Evolutionary conservation across 2,113 vertebrate species (phyloP).

Genomic region (Rhegmatorhina hoffmannsi): DNA sequence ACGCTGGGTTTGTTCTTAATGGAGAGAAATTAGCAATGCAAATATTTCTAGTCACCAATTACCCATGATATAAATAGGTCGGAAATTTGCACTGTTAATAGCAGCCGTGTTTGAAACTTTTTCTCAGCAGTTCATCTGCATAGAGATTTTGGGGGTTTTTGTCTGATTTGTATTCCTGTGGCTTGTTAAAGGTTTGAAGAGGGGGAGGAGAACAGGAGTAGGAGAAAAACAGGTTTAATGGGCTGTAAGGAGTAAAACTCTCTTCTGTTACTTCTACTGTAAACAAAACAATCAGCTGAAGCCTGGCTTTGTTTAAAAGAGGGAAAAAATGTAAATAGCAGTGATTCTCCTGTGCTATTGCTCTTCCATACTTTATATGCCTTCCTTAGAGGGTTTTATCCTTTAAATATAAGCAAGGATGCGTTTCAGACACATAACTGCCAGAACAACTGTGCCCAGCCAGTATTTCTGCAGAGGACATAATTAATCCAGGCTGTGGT

Average conservation of each 20-base stretch:
- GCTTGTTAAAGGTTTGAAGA: slow-evolving; percentile 49
- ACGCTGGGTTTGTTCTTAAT: slow-evolving; percentile 55
- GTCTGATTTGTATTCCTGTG: slow-evolving; percentile 57
- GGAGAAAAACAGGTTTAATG: slow-evolving; percentile 69
- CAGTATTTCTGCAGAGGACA: neutral
- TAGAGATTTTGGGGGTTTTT: slow-evolving; percentile 18
- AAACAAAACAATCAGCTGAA: slow-evolving; percentile 57
- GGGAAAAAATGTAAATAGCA: slow-evolving; percentile 23
- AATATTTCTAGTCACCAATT: slow-evolving; percentile 77
- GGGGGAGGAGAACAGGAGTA: slow-evolving; percentile 37
- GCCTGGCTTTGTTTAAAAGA: slow-evolving; percentile 39
- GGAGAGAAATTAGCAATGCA: slow-evolving; percentile 76
- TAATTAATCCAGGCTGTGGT: neutral
- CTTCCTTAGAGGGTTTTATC: neutral
- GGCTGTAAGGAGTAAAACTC: slow-evolving; percentile 63
- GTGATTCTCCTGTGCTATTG: neutral
- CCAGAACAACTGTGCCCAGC: neutral
- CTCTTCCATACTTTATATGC: neutral
- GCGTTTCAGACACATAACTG: neutral
- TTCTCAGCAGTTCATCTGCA: slow-evolving; percentile 64
- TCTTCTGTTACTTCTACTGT: slow-evolving; percentile 56
- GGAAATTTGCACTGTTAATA: slow-evolving; percentile 60
- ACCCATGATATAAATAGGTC: slow-evolving; percentile 73
- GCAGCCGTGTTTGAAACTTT: slow-evolving; percentile 61
- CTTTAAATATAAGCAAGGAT: slow-evolving; percentile 9